Conservation (phyloP, 2,888 invertebrate species). For the Lydus trimaculatus region DNA sequence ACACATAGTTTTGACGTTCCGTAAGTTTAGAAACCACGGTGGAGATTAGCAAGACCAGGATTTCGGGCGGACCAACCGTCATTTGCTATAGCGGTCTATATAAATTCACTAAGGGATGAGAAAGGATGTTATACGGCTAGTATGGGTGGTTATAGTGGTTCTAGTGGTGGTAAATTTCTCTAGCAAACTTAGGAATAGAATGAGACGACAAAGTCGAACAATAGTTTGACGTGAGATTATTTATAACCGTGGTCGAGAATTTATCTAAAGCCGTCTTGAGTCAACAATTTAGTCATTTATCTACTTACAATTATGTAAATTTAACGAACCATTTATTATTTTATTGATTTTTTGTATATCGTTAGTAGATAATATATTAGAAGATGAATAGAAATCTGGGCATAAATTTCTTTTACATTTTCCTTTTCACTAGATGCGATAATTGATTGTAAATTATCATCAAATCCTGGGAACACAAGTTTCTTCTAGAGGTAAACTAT, state of each 20-base stretch:
- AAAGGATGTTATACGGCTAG: conserved; percentile 25
- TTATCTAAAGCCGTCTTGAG: conserved; percentile 24
- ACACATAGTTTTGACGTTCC: conserved; percentile 14
- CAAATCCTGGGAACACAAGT: neutral
- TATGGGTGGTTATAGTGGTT: conserved; percentile 9
- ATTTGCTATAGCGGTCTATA: conserved; percentile 35
- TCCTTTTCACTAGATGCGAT: neutral
- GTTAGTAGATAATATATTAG: too few species aligned
- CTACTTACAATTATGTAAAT: neutral
- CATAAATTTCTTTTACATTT: conserved; percentile 25
- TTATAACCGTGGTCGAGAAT: conserved; percentile 21
- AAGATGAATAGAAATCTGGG: too few species aligned
- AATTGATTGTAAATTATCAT: neutral
- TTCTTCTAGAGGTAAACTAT: neutral
- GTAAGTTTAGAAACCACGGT: conserved; percentile 30
- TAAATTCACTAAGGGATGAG: conserved; percentile 30
- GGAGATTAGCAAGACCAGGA: conserved; percentile 32
- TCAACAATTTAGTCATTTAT: conserved; percentile 15
- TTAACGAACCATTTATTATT: conserved; percentile 13
- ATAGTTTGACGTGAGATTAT: conserved; percentile 18
- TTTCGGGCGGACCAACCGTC: conserved; percentile 34
- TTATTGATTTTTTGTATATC: too few species aligned
- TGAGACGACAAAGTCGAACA: conserved; percentile 17
- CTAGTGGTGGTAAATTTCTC: conserved; percentile 23
- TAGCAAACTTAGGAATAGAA: conserved; percentile 20